These are phyloP conservation scores for Merluccius polli DNA, from an alignment of 2,797 vertebrate genomes.

Conservation along the genomic window DNA sequence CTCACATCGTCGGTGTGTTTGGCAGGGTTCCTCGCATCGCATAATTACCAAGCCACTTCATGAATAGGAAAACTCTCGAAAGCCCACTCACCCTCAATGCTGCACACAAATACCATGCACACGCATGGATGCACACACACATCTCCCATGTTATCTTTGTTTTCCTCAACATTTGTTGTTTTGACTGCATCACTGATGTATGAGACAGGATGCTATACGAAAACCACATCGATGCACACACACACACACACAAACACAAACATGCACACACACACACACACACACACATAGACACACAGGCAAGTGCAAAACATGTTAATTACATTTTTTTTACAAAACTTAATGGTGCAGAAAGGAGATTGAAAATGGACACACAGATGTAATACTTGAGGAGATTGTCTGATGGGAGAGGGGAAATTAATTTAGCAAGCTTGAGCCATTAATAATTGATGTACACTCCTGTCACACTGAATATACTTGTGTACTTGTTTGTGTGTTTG, in stretches of 20 bases:
- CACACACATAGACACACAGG: conserved; percentile 15
- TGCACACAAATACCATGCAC: conserved; percentile 15
- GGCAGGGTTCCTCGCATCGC: conserved; percentile 48
- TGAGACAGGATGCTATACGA: not conserved
- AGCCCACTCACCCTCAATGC: conserved; percentile 27
- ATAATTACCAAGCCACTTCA: conserved; percentile 52
- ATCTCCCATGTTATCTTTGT: not conserved
- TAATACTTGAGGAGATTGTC: conserved; percentile 28
- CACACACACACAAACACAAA: not conserved
- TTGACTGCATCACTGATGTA: not conserved
- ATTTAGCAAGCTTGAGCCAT: conserved; percentile 33
- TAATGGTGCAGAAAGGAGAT: conserved; percentile 5
- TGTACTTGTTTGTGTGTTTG: conserved; percentile 22
- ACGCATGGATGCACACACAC: not conserved
- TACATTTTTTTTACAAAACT: conserved; percentile 11
- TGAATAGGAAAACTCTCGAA: conserved; percentile 54
- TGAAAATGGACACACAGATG: conserved; percentile 30
- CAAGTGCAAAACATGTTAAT: not conserved
- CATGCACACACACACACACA: not conserved
- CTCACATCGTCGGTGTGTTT: conserved; percentile 39
- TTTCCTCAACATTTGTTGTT: not conserved
- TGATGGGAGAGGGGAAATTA: conserved; percentile 41
- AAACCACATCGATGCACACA: not conserved
- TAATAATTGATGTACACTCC: conserved; percentile 43
- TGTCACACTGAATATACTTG: conserved; percentile 32